These are phyloP conservation scores for Xanthorhoe spadicearia DNA, from an alignment of 2,888 invertebrate genomes.

Conservation along the genomic window DNA sequence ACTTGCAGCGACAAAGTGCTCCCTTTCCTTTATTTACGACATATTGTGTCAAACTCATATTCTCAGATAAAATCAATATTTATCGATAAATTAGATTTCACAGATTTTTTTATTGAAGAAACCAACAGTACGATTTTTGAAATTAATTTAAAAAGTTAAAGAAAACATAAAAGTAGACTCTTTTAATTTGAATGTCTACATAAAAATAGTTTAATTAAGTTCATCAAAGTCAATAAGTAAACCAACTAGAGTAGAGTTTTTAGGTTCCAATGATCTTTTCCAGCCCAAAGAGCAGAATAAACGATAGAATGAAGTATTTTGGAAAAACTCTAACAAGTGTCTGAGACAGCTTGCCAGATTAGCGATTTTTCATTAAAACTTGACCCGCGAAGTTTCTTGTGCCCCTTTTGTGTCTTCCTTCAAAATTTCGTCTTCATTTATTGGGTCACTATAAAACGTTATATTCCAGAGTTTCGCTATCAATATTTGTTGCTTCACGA, in stretches of 20 bases:
- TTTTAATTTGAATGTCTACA: neutral
- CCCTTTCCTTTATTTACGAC: too few species aligned
- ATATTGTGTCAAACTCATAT: too few species aligned
- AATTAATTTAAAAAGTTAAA: too few species aligned
- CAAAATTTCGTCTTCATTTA: slow-evolving; percentile 43
- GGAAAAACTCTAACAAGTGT: slow-evolving; percentile 51
- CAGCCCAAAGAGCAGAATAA: slow-evolving; percentile 32
- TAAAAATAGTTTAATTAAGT: neutral
- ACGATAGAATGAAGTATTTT: slow-evolving; percentile 39
- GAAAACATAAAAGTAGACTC: neutral
- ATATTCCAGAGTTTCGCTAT: slow-evolving; percentile 15
- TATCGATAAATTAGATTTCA: too few species aligned
- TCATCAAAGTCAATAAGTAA: neutral
- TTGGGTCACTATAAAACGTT: slow-evolving; percentile 25
- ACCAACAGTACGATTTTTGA: too few species aligned
- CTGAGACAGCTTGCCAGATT: slow-evolving; percentile 55
- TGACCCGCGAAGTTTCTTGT: slow-evolving; percentile 49
- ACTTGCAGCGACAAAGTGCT: too few species aligned
- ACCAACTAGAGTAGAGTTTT: neutral
- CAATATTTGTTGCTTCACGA: slow-evolving; percentile 17
- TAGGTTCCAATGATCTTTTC: slow-evolving; percentile 22
- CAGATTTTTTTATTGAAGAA: too few species aligned
- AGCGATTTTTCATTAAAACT: slow-evolving; percentile 64
- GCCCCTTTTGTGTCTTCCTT: slow-evolving; percentile 41
- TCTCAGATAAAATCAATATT: too few species aligned